Conservation (phyloP, 2,797 vertebrate genomes). For the Somateria mollissima region DNA sequence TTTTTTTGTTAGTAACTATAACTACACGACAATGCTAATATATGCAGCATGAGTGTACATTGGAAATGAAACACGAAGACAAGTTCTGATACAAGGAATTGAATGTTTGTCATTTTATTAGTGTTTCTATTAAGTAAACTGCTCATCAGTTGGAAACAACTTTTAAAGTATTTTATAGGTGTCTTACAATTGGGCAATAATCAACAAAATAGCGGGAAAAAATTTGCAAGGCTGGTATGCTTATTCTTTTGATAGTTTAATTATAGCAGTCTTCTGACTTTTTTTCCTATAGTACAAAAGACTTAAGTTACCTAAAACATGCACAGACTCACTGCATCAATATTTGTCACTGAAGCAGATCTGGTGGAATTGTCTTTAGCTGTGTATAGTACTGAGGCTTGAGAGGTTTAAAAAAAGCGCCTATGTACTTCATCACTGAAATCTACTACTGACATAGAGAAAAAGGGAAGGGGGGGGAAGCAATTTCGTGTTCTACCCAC, state of each 20-base stretch:
- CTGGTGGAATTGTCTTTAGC: neutral
- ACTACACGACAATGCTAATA: neutral
- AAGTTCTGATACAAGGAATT: neutral
- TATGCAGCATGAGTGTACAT: neutral
- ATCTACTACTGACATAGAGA: neutral
- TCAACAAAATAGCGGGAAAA: neutral
- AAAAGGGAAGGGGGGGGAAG: neutral
- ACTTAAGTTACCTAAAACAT: neutral
- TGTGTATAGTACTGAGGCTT: neutral
- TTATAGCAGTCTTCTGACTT: neutral
- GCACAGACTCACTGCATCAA: neutral
- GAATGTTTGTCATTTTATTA: neutral
- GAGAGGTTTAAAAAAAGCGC: neutral
- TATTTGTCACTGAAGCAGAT: neutral
- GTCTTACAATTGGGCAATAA: neutral
- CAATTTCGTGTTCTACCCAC: neutral
- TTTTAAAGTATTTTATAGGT: neutral
- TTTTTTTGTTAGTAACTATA: neutral
- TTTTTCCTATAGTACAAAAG: neutral
- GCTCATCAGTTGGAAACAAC: neutral
- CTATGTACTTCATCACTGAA: neutral
- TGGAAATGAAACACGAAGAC: neutral
- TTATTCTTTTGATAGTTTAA: neutral
- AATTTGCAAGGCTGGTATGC: neutral
- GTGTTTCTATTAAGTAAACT: neutral